phyloP scores from a whole-genome alignment of 2,113 vertebrate species.

The Hyaena hyaena region DNA sequence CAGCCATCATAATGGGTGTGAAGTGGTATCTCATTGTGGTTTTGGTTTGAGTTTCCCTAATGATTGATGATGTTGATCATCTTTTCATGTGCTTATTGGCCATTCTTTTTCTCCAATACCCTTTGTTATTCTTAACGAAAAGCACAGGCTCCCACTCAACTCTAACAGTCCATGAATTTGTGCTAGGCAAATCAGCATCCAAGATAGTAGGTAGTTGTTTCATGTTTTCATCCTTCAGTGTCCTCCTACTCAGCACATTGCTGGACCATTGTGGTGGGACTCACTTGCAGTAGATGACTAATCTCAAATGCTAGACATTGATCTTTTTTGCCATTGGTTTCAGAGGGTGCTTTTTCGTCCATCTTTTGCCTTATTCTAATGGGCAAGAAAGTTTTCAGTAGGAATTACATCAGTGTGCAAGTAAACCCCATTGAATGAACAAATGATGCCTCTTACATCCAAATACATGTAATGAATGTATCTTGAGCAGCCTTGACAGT shows the following conservation, averaged over 20 bases:
- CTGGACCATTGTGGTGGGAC: neutral
- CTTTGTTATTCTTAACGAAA: slow-evolving; percentile 34
- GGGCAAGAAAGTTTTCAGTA: neutral
- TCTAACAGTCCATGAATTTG: neutral
- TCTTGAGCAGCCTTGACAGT: neutral
- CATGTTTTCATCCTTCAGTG: neutral
- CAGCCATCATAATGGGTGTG: neutral
- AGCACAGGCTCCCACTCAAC: neutral
- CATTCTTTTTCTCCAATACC: neutral
- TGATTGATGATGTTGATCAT: neutral
- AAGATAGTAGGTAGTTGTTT: neutral
- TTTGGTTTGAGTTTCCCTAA: slow-evolving; percentile 29
- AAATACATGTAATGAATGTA: neutral
- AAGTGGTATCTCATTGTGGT: neutral
- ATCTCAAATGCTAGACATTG: neutral
- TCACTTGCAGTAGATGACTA: neutral
- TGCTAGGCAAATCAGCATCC: neutral
- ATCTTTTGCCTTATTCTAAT: neutral
- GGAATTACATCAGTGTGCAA: neutral
- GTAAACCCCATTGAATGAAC: neutral
- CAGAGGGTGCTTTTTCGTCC: neutral
- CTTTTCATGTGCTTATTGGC: neutral
- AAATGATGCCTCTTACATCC: neutral
- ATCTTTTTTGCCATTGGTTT: neutral
- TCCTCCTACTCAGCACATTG: neutral